Base-by-base conservation (phyloP, 2,888 invertebrate species). In the Sialis fuliginosa region DNA sequence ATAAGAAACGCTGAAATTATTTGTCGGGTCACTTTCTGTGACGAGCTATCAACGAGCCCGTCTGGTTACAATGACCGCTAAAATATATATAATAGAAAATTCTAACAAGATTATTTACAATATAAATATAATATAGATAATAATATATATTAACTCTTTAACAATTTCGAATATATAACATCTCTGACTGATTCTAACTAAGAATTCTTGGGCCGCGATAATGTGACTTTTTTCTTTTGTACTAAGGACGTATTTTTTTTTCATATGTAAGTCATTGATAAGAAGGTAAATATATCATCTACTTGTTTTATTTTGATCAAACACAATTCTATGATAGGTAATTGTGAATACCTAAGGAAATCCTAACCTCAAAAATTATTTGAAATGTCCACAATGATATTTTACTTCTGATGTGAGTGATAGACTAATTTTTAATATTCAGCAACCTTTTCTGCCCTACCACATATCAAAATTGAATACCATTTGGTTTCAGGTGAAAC, bases 121-220 rank as follows among this genome's bases (percentile, higher is more conserved):
- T 31, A 44, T 44, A 33, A 34, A 44, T 44, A 44, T 33, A 31
- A 44, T 42, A 42, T 42, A 42, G 42, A 42, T 42, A 42, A 42
- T 42, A 42, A 31, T 31, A 31, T 32, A 44, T 44, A 31, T 44
- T 34, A 33, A 13, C 30, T 44, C 34, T 12, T 44, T 13, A 44
- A 44, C 44, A 44, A 44, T 44, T 44, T 44, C 34, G 44, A 44
- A 33, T 33, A 44, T 33, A 44, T 43, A 31, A 9, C 32, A 33
- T 43, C 39, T 45, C 35, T 45, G 44, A 44, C 35, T 35, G 34
- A 32, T 45, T 39, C 45, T 45, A 45, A 39, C 45, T 45, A 39
- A 34, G 33, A 43, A 39, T 39, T 39, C 31, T 45, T 45, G 45
- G 45, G 45, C 45, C 40, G 10, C 44, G 34, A 33, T 32, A 44